Evolutionary conservation across 2,797 vertebrate species (phyloP).

Genomic region (Acanthiza pusilla): DNA sequence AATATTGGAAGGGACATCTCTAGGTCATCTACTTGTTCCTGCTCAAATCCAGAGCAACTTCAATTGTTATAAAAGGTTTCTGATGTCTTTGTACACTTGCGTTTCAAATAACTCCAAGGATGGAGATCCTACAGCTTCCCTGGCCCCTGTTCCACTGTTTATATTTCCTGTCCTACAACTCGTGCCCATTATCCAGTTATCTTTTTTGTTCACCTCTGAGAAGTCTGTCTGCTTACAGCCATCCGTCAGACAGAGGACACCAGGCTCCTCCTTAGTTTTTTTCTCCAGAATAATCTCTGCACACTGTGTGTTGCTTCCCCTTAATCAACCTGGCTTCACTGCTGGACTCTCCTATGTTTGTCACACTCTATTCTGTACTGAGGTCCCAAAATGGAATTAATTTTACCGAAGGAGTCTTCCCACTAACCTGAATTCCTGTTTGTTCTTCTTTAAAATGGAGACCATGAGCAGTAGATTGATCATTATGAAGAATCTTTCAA

Average conservation of each 20-base stretch:
- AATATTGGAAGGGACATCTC: background rate
- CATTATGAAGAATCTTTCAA: background rate
- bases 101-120: background rate
- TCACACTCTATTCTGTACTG: background rate
- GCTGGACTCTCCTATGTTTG: background rate
- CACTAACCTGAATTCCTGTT: background rate
- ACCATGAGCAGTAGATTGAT: background rate
- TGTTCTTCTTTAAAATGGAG: background rate
- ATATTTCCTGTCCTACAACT: background rate
- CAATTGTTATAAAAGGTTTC: background rate
- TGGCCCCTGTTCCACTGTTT: background rate
- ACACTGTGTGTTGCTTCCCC: fast-evolving
- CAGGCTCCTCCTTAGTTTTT: background rate
- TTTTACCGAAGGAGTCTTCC: background rate
- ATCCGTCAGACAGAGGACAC: background rate
- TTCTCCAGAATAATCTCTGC: background rate
- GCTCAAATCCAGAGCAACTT: background rate
- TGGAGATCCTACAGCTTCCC: background rate
- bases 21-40: background rate
- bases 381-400: background rate
- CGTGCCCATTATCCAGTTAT: background rate
- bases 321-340: background rate
- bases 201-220: background rate
- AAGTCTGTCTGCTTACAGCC: background rate
- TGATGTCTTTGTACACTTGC: background rate